Evolutionary conservation across 2,113 vertebrate genomes (phyloP), one percentile per base, ranked within the genome.

Genomic region (Myrmecophaga tridactyla): DNA sequence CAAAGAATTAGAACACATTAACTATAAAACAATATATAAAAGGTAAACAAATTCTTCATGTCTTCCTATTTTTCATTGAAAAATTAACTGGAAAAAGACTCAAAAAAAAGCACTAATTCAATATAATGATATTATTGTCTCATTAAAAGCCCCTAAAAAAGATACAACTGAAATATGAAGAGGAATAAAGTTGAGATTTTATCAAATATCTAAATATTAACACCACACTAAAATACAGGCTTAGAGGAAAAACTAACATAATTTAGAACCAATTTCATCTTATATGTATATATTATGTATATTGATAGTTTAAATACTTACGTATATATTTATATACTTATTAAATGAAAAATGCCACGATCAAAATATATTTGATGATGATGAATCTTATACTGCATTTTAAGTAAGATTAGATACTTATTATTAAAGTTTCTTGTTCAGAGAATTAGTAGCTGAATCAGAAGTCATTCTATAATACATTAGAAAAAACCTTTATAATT

Each of bases 161-260:
- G 7, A 76, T 62, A 5, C 21, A 93, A 93, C 0, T 56, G 25
- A 82, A 93, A 92, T 91, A 39, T 92, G 90, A 92, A 88, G 21
- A 86, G 65, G 14, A 95, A 93, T 53, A 84, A 62, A 86, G 41
- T 27, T 53, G 25, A 93, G 2, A 87, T 75, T 90, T 76, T 86
- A 94, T 62, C 75, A 76, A 94, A 93, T 8, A 95, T 90, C 17
- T 76, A 85, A 86, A 75, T 85, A 87, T 36, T 83, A 83, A 75
- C 4, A 90, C 34, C 48, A 94, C 18, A 76, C 93, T 65, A 90
- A 91, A 96, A 85, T 65, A n/a, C 2, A 81, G 10, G 10, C 48
- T 73, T n/a, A 75, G 4, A 88, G 31, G 94, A 17, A 90, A 93
- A 58, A 82, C 8, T 53, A 77, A 62, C 17, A 80, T 1, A 7